phyloP scores from a whole-genome alignment of 92 coral and sea anemone genomes.

The Pocillopora grandis region DNA sequence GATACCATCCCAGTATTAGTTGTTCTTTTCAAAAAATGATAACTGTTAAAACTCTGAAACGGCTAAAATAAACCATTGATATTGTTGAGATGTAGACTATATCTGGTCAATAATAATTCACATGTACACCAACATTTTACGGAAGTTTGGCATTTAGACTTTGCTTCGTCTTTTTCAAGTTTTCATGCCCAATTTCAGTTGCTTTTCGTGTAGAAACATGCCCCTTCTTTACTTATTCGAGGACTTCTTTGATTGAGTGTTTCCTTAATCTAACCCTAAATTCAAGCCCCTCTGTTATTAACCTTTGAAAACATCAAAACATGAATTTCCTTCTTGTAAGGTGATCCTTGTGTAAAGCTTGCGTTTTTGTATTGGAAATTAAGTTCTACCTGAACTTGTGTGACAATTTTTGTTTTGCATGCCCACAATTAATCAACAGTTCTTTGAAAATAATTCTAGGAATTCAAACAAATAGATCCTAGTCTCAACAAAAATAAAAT shows the following conservation, averaged over 20 bases:
- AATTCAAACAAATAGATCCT: conserved; percentile 25
- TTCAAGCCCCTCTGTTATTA: neutral
- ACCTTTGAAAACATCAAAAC: neutral
- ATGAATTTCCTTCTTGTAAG: neutral
- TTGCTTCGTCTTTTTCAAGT: neutral
- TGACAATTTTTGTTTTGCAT: neutral
- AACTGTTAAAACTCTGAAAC: neutral
- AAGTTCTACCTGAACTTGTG: neutral
- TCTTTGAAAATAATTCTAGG: conserved; percentile 21
- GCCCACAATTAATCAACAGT: neutral
- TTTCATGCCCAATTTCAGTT: neutral
- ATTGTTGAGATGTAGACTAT: neutral
- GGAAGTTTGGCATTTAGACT: neutral
- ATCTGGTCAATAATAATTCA: neutral
- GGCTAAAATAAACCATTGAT: neutral
- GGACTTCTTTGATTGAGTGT: neutral
- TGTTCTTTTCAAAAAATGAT: neutral
- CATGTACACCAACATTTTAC: neutral
- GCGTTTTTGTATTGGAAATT: neutral
- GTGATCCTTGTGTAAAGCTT: neutral
- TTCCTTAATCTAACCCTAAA: neutral
- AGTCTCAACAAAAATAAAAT: conserved; percentile 39
- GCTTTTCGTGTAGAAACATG: neutral
- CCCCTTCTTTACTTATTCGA: neutral
- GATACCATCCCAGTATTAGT: neutral